phyloP scores from a whole-genome alignment of 2,113 vertebrate species.

The Microtus montanus region DNA sequence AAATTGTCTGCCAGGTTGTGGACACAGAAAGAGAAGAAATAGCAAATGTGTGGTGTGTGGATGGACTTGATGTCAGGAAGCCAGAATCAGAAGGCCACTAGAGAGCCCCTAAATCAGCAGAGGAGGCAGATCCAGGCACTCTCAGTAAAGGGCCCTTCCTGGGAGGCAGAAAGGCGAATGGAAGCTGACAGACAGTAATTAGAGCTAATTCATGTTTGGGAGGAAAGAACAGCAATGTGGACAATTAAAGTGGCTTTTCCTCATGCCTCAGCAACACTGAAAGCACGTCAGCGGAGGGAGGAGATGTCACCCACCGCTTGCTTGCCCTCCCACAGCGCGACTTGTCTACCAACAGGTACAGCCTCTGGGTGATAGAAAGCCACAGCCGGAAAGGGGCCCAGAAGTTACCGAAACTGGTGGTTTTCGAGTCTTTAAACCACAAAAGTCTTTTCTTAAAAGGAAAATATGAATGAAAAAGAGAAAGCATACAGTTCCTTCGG shows the following conservation, averaged over 20 bases:
- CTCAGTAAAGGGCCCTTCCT: rapidly evolving
- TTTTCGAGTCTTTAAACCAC: not conserved
- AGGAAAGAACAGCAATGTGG: not conserved
- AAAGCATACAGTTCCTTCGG: not conserved
- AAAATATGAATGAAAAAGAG: not conserved
- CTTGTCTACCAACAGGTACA: not conserved
- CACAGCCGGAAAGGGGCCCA: not conserved
- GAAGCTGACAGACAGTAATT: not conserved
- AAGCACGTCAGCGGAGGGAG: not conserved
- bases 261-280: not conserved
- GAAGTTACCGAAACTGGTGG: not conserved
- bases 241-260: not conserved
- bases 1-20: not conserved
- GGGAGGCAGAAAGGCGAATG: not conserved
- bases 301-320: not conserved
- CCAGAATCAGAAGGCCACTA: not conserved
- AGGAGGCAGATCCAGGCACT: not conserved
- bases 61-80: not conserved
- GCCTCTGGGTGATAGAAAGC: not conserved
- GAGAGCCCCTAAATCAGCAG: not conserved
- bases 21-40: not conserved
- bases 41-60: not conserved
- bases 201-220: not conserved
- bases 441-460: constrained; percentile 13
- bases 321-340: not conserved